Evolutionary conservation across 2,113 vertebrate species (phyloP).

Genomic region (Athene noctua): DNA sequence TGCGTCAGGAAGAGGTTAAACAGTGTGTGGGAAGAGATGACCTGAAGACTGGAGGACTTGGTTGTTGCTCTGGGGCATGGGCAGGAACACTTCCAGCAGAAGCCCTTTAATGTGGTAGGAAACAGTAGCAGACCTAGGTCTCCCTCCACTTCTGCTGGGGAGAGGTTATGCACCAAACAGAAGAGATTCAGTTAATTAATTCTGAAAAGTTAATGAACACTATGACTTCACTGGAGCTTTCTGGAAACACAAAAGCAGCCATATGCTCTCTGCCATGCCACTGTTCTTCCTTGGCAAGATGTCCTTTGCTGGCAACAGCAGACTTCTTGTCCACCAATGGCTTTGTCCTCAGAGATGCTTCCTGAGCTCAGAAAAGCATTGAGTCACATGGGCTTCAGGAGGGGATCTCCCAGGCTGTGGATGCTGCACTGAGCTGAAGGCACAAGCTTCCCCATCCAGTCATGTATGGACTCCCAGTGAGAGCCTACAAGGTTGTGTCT

Average conservation of each 20-base stretch:
- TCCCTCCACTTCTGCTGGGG: neutral
- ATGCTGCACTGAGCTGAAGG: neutral
- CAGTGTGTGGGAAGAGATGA: neutral
- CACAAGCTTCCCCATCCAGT: neutral
- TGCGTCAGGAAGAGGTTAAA: neutral
- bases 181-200: neutral
- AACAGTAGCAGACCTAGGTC: neutral
- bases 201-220: neutral
- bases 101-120: neutral
- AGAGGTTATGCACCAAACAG: neutral
- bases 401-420: neutral
- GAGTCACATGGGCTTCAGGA: neutral
- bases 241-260: neutral
- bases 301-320: neutral
- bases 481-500: fast-evolving
- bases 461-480: fast-evolving
- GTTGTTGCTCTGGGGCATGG: neutral
- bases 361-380: neutral
- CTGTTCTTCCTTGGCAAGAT: neutral
- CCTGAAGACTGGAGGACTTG: neutral
- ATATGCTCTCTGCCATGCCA: neutral
- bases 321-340: neutral
- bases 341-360: neutral
- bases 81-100: neutral
- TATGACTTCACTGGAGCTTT: neutral